Base-by-base conservation (phyloP, 2,113 vertebrate genomes). In the Callocephalon fimbriatum region DNA sequence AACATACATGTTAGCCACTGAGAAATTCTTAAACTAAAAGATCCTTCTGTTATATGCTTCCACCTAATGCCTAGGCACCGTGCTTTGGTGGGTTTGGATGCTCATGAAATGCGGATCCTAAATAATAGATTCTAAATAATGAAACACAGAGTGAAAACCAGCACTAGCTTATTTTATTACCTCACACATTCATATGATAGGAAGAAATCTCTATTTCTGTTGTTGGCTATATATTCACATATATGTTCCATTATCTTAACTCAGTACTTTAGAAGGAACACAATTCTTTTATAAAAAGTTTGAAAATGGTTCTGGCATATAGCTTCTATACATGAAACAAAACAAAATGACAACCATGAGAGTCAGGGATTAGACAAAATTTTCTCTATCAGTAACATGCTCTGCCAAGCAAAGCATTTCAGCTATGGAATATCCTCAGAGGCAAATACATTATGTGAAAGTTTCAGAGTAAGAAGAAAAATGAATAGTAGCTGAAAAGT, bases 371-470 rank as follows among this genome's bases (percentile, higher is more conserved):
- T 95, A 88, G 72, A 86, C 29, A 84, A 86, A 72, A 63, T 85
- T 88, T 86, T 88, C 56, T 93, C 93, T 93, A 84, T 80, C 96
- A 66, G n/a, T 32, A 84, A 66, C 35, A 42, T 8, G 68, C 80
- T 87, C 75, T 74, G 68, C 72, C 77, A 91, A 96, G 90, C 79
- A 93, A 93, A 97, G 92, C 67, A 92, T 73, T 90, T 86, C 94
- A 80, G 40, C 91, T 77, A 86, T 47, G 73, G 95, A 96, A 73
- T 47, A 93, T 44, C 79, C 84, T 80, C 88, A 95, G 90, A 95
- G 84, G 77, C 26, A 83, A 95, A 93, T 27, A 76, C 31, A 91
- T 87, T 84, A 67, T 7, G 62, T 2, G 0, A 67, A 86, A 72
- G 58, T 83, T 93, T 21, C 31, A 44, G 56, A 61, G 35, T 62